Percentiles rank a stretch among this genome's conserved stretches.
Conservation (phyloP, 2,888 invertebrate species). For the Rutpela maculata region DNA sequence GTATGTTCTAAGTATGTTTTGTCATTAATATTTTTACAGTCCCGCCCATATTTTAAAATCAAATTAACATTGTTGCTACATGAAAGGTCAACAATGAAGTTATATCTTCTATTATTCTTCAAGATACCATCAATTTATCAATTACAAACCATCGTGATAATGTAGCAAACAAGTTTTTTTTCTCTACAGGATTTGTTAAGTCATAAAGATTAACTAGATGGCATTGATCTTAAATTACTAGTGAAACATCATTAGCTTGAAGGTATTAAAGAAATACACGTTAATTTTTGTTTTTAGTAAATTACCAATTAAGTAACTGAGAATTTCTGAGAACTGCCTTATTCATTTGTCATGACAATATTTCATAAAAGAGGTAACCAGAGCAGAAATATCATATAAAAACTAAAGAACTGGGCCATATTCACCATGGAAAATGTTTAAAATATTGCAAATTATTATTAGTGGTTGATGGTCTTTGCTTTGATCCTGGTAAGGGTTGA, state of each 20-base stretch:
- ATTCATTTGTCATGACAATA: no score
- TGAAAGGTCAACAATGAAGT: slow-evolving; percentile 5
- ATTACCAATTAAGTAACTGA: no score
- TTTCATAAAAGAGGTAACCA: no score
- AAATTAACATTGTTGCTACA: background rate
- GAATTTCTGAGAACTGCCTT: no score
- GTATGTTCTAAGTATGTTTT: slow-evolving; percentile 3
- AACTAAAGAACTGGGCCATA: no score
- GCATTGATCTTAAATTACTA: slow-evolving; percentile 10
- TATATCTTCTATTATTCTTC: slow-evolving; percentile 12
- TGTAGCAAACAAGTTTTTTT: slow-evolving; percentile 13
- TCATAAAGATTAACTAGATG: background rate
- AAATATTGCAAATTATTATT: no score
- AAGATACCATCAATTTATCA: slow-evolving; percentile 18
- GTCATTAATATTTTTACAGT: background rate
- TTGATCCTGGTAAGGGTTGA: no score
- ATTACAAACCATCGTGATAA: slow-evolving; percentile 1
- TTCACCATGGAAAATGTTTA: no score
- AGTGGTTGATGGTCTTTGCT: no score
- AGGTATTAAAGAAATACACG: background rate
- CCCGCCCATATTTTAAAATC: background rate
- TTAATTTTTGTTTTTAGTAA: no score
- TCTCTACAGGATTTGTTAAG: background rate
- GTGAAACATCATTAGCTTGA: background rate
- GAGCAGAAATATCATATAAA: no score